Evolutionary conservation across 2,888 invertebrate species (phyloP), one percentile per base, ranked within the genome.

Genomic region (Nymphalis polychloros): DNA sequence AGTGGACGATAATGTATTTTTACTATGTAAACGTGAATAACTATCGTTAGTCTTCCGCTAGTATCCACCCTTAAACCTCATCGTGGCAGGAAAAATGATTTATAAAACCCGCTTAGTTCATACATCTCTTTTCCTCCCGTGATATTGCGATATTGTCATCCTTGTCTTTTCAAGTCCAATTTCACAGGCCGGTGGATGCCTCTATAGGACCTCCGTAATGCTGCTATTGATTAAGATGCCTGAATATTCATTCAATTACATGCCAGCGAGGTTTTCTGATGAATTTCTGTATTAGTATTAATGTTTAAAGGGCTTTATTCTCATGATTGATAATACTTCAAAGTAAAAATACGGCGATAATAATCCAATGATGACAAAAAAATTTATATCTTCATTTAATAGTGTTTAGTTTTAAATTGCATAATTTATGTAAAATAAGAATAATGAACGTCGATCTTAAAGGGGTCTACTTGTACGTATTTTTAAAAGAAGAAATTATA

Each of bases 161-260:
- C 78, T 77, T 77, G 71, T 88, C 87, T 76, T 72, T 84, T 84
- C 83, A 81, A 88, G 89, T 89, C 89, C 89, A 92, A 92, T 92
- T 92, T 91, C 90, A 91, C 90, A 90, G 89, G 84, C 89, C 84
- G 88, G 80, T 90, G 89, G 81, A 78, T 86, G 84, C 86, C 83
- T 86, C 86, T 82, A 83, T 84, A 86, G 86, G 83, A 85, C 84
- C 84, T 83, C 74, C 81, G 80, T 90, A 91, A 90, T 90, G 83
- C 88, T 82, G 81, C 86, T 88, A 92, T 92, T 92, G 91, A 92
- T 92, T 91, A 92, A 90, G 90, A 89, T 84, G 85, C 84, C 85
- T 90, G 91, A 91, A 91, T 92, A 91, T 91, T 90, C 91, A 92
- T 90, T 88, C 90, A 91, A 91, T 92, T 91, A 90, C 85, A 87